Conservation (phyloP, 2,888 invertebrate species). For the Drosophila paranaensis region DNA sequence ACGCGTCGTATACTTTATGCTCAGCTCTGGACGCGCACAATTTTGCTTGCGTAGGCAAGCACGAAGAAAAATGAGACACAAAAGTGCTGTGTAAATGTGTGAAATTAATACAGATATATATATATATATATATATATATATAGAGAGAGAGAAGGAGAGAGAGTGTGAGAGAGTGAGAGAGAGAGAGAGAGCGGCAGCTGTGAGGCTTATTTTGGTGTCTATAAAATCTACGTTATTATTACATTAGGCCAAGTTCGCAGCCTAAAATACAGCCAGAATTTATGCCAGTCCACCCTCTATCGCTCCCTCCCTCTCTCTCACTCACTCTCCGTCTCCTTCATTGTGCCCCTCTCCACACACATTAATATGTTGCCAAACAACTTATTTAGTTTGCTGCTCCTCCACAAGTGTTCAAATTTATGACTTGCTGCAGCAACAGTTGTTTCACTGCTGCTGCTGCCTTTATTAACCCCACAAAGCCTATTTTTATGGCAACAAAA, state of each 20-base stretch:
- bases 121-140: too few relatives aligned
- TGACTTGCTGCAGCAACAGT: slow-evolving; percentile 56
- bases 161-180: too few relatives aligned
- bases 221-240: slow-evolving; percentile 74
- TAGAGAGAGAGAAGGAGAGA: too few relatives aligned
- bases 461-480: slow-evolving; percentile 51
- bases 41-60: slow-evolving; percentile 35
- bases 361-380: slow-evolving; percentile 36
- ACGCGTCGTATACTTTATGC: slow-evolving; percentile 53
- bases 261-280: slow-evolving; percentile 56
- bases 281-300: slow-evolving; percentile 38
- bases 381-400: slow-evolving; percentile 49
- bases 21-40: not conserved
- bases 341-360: slow-evolving; percentile 11
- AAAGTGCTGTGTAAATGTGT: slow-evolving; percentile 74
- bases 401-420: slow-evolving; percentile 62
- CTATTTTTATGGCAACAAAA: slow-evolving; percentile 22
- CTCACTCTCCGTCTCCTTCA: slow-evolving; percentile 8
- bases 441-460: slow-evolving; percentile 19
- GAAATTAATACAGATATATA: slow-evolving; percentile 62
- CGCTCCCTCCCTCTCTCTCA: not conserved
- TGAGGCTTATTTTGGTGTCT: slow-evolving; percentile 36
- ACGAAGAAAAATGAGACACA: slow-evolving; percentile 63
- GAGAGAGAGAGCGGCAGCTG: slow-evolving; percentile 8
- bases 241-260: slow-evolving; percentile 56